Evolutionary conservation across 2,113 vertebrate species (phyloP).

Genomic region (Raja brachyura): DNA sequence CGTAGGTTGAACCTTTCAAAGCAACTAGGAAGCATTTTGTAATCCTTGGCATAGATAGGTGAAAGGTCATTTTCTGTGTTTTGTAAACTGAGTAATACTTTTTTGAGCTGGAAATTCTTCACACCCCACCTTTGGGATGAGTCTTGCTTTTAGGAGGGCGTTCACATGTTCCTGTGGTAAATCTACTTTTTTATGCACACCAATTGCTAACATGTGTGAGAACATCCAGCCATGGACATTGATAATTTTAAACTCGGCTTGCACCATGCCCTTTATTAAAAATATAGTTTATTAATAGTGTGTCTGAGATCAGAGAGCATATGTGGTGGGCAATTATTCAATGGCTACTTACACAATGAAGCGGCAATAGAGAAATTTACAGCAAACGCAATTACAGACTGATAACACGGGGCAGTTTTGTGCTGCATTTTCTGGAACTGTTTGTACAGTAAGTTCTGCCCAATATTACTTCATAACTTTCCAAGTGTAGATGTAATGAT

Average conservation of each 20-base stretch:
- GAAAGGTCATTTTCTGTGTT: slow-evolving; percentile 29
- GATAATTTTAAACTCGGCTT: background rate
- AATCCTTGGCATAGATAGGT: background rate
- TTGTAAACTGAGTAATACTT: slow-evolving; percentile 1
- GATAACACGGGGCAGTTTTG: background rate
- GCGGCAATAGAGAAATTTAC: background rate
- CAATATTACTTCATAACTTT: slow-evolving; percentile 27
- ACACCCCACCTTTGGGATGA: slow-evolving; percentile 24
- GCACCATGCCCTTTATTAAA: background rate
- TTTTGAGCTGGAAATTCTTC: slow-evolving; percentile 3
- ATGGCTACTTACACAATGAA: background rate
- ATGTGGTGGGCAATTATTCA: background rate
- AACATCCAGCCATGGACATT: background rate
- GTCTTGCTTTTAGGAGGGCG: background rate
- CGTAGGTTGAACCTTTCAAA: background rate
- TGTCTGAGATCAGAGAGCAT: background rate
- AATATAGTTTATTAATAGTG: background rate
- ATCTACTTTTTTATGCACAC: slow-evolving; percentile 2
- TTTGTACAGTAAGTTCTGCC: background rate
- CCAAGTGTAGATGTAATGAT: slow-evolving; percentile 4
- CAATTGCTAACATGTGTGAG: slow-evolving; percentile 30
- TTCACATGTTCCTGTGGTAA: slow-evolving; percentile 2
- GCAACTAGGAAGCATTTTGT: background rate
- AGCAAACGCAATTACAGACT: background rate
- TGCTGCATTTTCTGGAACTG: background rate